Evolutionary conservation across 2,797 vertebrate genomes (phyloP), one percentile per base, ranked within the genome.

Genomic region (Tadarida brasiliensis): DNA sequence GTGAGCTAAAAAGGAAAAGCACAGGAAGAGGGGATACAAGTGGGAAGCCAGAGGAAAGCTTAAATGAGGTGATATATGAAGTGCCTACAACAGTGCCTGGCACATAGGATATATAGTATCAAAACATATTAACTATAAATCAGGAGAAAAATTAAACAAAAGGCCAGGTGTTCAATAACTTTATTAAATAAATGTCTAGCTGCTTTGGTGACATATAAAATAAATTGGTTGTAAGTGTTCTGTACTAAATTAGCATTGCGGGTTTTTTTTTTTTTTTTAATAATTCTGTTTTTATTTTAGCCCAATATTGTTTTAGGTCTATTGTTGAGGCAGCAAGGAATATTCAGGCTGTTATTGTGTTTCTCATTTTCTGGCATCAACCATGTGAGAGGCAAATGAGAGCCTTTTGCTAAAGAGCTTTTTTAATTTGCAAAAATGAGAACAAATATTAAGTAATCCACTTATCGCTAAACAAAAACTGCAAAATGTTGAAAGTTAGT

Each of bases 221-320:
- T 51, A 73, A 84, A 59, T 67, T 30, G 51, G 16, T 89, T 84
- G 1, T 51, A 30, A 17, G 14, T 73, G 17, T 85, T 94, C 80
- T 86, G n/a, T 61, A 39, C 44, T 76, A 81, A 76, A 61, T 70
- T 80, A 73, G 51, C 59, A 61, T 17, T 19, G 7, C 10, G 4
- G 14, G 70, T 4, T 5, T 26, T 56, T 24, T 30, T 33, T 28
- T 16, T 78, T 33, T 44, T 22, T 6, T 2, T 33, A 68, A 47
- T 65, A 74, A 67, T 54, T 93, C 47, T 91, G 35, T 87, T 96
- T 73, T 65, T 77, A 76, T 86, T 71, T 87, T 71, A 93, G 35
- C 11, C 17, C 3, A 3, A 26, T 65, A 30, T 57, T 83, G 26
- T 73, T 89, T 90, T 65, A 71, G 30, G 14, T 91, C 20, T 84